Conservation (phyloP, 2,797 vertebrate species). For the Gobionotothen gibberifrons region DNA sequence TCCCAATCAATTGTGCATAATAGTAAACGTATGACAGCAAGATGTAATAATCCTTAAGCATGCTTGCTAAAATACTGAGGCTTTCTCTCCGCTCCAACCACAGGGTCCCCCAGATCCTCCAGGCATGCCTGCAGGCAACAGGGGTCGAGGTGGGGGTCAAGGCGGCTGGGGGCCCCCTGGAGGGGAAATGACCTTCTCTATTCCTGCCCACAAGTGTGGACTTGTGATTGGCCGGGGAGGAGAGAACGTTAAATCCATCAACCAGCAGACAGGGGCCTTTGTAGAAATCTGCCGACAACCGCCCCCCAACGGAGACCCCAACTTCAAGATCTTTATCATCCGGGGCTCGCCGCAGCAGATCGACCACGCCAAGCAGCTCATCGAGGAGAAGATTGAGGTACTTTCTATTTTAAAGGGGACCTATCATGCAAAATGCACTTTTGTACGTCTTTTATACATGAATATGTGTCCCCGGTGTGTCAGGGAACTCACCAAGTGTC, state of each 20-base stretch:
- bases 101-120: slow-evolving; percentile 89
- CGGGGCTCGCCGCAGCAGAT: slow-evolving; percentile 91
- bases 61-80: not conserved
- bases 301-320: slow-evolving; percentile 91
- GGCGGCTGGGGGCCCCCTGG: slow-evolving; percentile 89
- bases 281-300: slow-evolving; percentile 92
- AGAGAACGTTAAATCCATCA: slow-evolving; percentile 92
- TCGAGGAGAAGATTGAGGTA: slow-evolving; percentile 94
- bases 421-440: no score
- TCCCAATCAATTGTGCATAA: not conserved
- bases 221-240: slow-evolving; percentile 92
- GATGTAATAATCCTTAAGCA: not conserved
- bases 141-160: slow-evolving; percentile 83
- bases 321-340: slow-evolving; percentile 93
- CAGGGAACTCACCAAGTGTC: no score
- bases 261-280: slow-evolving; percentile 92
- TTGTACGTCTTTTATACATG: no score
- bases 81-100: not conserved
- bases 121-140: slow-evolving; percentile 80
- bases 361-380: slow-evolving; percentile 93
- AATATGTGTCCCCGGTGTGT: no score
- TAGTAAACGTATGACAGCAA: not conserved
- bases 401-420: not conserved
- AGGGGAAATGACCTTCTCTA: slow-evolving; percentile 91
- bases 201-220: slow-evolving; percentile 92